Evolutionary conservation across 2,888 invertebrate genomes (phyloP), one percentile per base, ranked within the genome.

Genomic region (Adineta ricciae): DNA sequence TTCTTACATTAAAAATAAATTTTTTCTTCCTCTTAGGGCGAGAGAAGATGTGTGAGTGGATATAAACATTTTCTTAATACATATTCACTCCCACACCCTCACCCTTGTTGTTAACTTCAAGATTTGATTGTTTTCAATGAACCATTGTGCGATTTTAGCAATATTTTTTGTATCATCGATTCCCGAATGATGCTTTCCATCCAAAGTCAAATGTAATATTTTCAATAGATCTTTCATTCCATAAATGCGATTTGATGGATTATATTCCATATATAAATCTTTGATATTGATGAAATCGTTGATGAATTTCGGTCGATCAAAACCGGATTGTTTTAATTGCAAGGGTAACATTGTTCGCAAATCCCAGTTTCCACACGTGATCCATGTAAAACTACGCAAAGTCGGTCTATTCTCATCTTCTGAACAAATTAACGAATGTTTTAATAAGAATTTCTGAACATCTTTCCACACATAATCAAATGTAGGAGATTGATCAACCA

Each of bases 301-400:
- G 32, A 86, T 78, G 38, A 73, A 86, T 38, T 46, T 56, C 11
- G 84, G 73, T n/a, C 38, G 50, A 9, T 84, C 46, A 2, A 86
- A 41, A 41, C 82, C 38, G 54, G 52, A 64, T 27, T 78, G 82
- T 64, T 84, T 84, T 16, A 83, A 56, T 54, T 84, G 78, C 14
- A 38, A 73, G 14, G 86, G 84, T 27, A 86, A 50, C 84, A 86
- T 86, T 27, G 50, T 73, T 54, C 21, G 32, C 27, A 86, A 49
- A 78, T 86, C 86, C 85, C 85, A 85, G 72, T 85, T 83, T 14
- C 85, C 86, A 83, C 84, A 86, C 24, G 84, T 84, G 36, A 86
- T 52, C 54, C 84, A 86, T 52, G 82, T 86, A 83, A 84, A 86
- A 54, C 64, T 64, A 64, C 19, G 7, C 7, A 16, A 19, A 64